Evolutionary conservation across 2,113 vertebrate species (phyloP), one percentile per base, ranked within the genome.

Genomic region (Dendrocopos noguchii): DNA sequence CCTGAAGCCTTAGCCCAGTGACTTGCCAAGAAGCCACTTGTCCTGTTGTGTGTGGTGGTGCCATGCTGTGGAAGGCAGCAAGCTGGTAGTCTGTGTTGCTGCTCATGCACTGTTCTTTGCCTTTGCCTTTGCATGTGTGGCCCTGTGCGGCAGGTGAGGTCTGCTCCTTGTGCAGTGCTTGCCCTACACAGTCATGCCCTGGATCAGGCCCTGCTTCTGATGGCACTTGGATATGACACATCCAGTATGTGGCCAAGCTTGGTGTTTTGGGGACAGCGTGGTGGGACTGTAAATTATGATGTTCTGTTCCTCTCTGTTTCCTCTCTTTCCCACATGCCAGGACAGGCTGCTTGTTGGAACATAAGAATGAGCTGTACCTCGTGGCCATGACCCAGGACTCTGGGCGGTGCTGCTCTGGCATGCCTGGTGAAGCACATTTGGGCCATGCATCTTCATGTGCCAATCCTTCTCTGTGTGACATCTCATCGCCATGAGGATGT

Each of bases 71-170:
- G 71, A 6, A 50, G 75, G 53, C 75, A 28, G 74, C 4, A 25
- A 72, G 63, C 33, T 0, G 8, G 9, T 1, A 10, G 25, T 82
- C 53, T 20, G 10, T 39, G 81, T 46, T 1, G 5, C 50, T 80
- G 36, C 25, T 12, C 1, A 9, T 8, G 50, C 4, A 4, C 72
- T 80, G 64, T 2, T 71, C 87, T 91, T 91, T 27, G 60, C 47
- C 66, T 52, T 7, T 36, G 46, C 0, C 2, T 65, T 42, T 22
- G 60, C 76, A 44, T 5, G 0, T 0, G 1, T 31, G 57, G 53
- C 59, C 36, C 53, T 1, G 6, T 1, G 4, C 1, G 2, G 17
- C 0, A 3, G n/a, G 52, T 1, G 2, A 47, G 60, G 53, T 52
- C 17, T 20, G 12, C 15, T 59, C 28, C 47, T 18, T 1, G 1